phyloP scores from a whole-genome alignment of 2,888 invertebrate species.

The Erannis defoliaria region DNA sequence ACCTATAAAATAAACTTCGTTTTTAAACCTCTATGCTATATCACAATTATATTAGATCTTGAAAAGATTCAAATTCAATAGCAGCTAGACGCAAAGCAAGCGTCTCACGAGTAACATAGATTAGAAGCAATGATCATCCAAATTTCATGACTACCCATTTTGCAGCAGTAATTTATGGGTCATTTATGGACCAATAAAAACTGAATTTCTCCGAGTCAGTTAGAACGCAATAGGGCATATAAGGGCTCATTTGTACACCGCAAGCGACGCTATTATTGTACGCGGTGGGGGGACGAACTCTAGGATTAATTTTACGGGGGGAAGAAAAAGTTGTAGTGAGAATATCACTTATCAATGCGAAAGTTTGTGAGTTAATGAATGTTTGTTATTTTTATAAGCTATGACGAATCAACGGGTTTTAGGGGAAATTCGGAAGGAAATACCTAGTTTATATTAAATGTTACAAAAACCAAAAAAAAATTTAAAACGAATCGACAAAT shows the following conservation, averaged over 20 bases:
- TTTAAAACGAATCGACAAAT: too few species aligned
- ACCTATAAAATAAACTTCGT: too few species aligned
- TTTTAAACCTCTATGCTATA: too few species aligned
- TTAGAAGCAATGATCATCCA: conserved; percentile 16
- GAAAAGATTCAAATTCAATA: too few species aligned
- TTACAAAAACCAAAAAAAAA: too few species aligned
- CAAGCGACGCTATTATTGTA: conserved; percentile 32
- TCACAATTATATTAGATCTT: too few species aligned
- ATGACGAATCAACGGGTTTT: too few species aligned
- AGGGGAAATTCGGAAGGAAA: too few species aligned
- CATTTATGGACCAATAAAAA: conserved; percentile 37
- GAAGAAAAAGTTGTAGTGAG: neutral
- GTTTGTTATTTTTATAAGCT: too few species aligned
- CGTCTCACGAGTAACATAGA: conserved; percentile 5
- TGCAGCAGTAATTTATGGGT: conserved; percentile 25
- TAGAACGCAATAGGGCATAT: conserved; percentile 34
- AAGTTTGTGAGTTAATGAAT: too few species aligned
- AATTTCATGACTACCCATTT: conserved; percentile 23
- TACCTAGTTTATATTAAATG: too few species aligned
- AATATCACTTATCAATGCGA: too few species aligned
- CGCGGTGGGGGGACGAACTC: conserved; percentile 12
- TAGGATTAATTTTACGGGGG: neutral
- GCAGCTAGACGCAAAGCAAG: neutral
- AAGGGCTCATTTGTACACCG: conserved; percentile 38
- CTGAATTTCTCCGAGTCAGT: conserved; percentile 32